A percentile compares a stretch with the other conserved stretches of the same genome.
Conservation (phyloP, 2,113 vertebrate species). For the Eublepharis macularius region DNA sequence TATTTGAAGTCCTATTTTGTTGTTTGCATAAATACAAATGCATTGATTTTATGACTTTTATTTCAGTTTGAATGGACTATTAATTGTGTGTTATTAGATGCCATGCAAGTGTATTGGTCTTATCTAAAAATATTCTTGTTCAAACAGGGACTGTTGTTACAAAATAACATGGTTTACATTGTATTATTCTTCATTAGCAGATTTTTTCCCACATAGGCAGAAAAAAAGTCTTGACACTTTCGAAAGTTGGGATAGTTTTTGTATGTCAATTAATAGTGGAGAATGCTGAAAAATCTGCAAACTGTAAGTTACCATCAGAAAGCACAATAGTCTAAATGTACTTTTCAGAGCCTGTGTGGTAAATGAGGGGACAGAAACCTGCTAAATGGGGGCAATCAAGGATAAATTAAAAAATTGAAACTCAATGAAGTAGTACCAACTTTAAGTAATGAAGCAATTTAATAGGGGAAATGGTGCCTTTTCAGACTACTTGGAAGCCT, state of each 20-base stretch:
- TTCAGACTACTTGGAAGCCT: not conserved
- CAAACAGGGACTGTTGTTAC: slow-evolving; percentile 26
- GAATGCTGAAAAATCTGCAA: slow-evolving; percentile 58
- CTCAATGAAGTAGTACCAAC: not conserved
- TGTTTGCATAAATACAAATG: slow-evolving; percentile 37
- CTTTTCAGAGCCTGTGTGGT: not conserved
- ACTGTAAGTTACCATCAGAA: slow-evolving; percentile 49
- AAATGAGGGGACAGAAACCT: not conserved
- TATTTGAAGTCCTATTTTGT: slow-evolving; percentile 60
- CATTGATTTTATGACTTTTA: slow-evolving; percentile 55
- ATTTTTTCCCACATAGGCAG: slow-evolving; percentile 18
- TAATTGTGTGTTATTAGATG: slow-evolving; percentile 59
- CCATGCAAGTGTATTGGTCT: slow-evolving; percentile 63
- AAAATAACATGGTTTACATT: slow-evolving; percentile 44
- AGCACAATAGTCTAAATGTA: slow-evolving; percentile 48
- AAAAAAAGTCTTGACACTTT: slow-evolving; percentile 25
- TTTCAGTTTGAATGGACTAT: slow-evolving; percentile 67
- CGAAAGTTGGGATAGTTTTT: slow-evolving; percentile 57
- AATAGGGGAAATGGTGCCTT: no score
- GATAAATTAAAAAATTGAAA: not conserved
- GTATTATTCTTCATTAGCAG: slow-evolving; percentile 41
- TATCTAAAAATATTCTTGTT: slow-evolving; percentile 58
- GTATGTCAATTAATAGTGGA: slow-evolving; percentile 42
- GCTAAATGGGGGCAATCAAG: not conserved
- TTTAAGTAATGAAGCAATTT: no score